These are phyloP conservation scores for Hydractinia symbiolongicarpus DNA, from an alignment of 30 jellyfish, hydroid and myxozoan species.

Conservation along the genomic window DNA sequence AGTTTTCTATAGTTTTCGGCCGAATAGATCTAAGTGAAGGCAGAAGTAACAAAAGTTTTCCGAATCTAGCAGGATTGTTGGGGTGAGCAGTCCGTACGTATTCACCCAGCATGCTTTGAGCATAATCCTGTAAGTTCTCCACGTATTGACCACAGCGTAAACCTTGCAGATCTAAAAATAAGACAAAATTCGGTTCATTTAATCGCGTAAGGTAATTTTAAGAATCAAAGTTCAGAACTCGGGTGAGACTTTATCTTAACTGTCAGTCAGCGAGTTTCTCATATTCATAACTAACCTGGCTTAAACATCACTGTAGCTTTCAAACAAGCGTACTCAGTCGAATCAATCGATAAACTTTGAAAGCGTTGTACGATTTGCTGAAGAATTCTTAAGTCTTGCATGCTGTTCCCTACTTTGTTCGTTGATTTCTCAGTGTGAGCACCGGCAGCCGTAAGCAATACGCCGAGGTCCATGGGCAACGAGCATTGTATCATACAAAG, in stretches of 20 bases:
- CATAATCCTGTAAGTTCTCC: conserved; percentile 93
- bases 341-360: conserved; percentile 86
- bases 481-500: conserved; percentile 96
- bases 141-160: conserved; percentile 94
- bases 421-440: conserved; percentile 69
- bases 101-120: conserved; percentile 99
- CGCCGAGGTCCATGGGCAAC: conserved; percentile 91
- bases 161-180: conserved; percentile 78
- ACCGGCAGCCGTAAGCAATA: conserved; percentile 90
- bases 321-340: conserved; percentile 94
- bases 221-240: not conserved
- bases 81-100: conserved; percentile 86
- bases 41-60: conserved; percentile 76
- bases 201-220: not conserved
- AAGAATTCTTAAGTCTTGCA: conserved; percentile 85
- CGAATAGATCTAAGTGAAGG: conserved; percentile 95
- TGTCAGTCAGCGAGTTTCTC: too few species aligned
- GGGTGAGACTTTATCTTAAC: too few species aligned
- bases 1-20: conserved; percentile 75
- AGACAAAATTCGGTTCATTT: not conserved
- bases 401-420: conserved; percentile 67
- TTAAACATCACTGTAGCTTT: conserved; percentile 94
- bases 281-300: conserved; percentile 59
- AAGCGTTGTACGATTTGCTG: conserved; percentile 96
- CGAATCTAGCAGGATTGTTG: conserved; percentile 87